Percentiles rank a stretch among this genome's conserved stretches.
These are phyloP conservation scores for Barbus barbus DNA, from an alignment of 2,113 vertebrate genomes.

Conservation along the genomic window DNA sequence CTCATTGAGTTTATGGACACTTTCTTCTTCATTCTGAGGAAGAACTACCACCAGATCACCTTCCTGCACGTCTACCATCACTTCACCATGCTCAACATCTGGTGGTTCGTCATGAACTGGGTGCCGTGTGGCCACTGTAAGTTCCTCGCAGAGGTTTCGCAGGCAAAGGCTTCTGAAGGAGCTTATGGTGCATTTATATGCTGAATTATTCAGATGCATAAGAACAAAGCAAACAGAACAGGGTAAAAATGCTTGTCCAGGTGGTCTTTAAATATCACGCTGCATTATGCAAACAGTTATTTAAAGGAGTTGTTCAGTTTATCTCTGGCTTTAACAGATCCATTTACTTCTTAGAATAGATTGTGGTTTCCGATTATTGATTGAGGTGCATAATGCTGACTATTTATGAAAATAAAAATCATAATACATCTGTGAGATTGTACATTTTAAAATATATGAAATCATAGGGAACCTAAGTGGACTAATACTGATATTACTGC, in stretches of 20 bases:
- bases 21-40: conserved; percentile 96
- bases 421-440: background rate
- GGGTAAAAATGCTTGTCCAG: background rate
- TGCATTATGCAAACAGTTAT: background rate
- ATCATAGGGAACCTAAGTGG: background rate
- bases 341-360: background rate
- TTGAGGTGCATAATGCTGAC: background rate
- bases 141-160: conserved; percentile 60
- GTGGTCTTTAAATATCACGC: conserved; percentile 12
- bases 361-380: background rate
- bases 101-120: conserved; percentile 99
- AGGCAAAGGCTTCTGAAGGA: too few species aligned
- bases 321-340: background rate
- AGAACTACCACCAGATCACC: conserved; percentile 96
- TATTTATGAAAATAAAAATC: background rate
- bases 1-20: conserved; percentile 98
- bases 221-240: conserved; percentile 42
- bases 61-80: conserved; percentile 97
- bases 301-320: background rate
- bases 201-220: conserved; percentile 61
- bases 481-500: background rate
- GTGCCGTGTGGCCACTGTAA: conserved; percentile 97
- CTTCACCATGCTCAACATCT: conserved; percentile 92
- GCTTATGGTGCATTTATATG: conserved; percentile 6
- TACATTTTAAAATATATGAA: background rate